Base-by-base conservation (phyloP, 2,888 invertebrate species). In the Lissonota sp. region DNA sequence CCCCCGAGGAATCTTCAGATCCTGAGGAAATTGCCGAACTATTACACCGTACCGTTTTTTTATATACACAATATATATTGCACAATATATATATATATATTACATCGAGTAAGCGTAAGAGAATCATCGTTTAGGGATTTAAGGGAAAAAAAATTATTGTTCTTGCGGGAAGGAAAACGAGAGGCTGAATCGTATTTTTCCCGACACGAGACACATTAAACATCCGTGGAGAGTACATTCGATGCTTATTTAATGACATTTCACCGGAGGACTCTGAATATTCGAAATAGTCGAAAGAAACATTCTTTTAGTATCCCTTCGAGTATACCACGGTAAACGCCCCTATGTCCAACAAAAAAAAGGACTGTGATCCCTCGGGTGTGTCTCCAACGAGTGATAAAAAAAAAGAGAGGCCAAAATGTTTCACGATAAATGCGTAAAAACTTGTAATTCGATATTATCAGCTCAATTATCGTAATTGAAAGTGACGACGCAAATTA, bases 1-100 rank as follows among this genome's bases (percentile, higher is more conserved):
- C 80, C 63, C 76, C 46, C 7, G 76, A 64, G 80, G 51, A 73
- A 77, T 73, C 63, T 64, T 57, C 57, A 14, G 73, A 39, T 51
- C 12, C 63, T 62, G 16, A 58, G 51, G 51, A 53, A 66, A 60
- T 60, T 7, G 64, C 49, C 55, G 6, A 72, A 72, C 62, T 76
- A 69, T 76, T 57, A 60, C 64, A 12, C n/a, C 58, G 53, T 72
- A 57, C 67, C n/a, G 49, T 16, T 63, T 26, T 26, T 64, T 0
- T 16, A 58, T 64, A 51, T 7, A 49, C 60, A 62, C 58, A 57
- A 71, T 60, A 42, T 55, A 51, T 63, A 49, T 73, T 60, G 14
- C 6, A 53, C 14, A 26, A 26, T 53, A 6, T 14, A 4, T 53
- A 7, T 51, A 42, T 55, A 12, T 12, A 62, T 16, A 5, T 42